These are phyloP conservation scores for Philopotamus ludificatus DNA, from an alignment of 1,140 invertebrate genomes.

Conservation along the genomic window DNA sequence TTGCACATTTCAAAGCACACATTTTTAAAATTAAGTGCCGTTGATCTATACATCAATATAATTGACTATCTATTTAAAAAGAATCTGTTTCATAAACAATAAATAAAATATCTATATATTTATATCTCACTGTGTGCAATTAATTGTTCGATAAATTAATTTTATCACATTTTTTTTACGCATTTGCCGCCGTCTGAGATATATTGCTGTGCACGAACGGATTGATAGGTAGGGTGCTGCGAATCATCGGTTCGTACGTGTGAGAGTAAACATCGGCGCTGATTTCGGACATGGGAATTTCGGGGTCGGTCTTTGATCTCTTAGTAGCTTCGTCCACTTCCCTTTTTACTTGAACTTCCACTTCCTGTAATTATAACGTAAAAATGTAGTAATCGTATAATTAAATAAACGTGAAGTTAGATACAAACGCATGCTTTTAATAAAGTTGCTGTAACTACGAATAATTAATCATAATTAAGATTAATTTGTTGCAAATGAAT, in stretches of 20 bases:
- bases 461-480: not conserved
- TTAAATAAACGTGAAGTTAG: too few relatives aligned
- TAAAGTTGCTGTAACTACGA: too few relatives aligned
- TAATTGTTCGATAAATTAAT: too few relatives aligned
- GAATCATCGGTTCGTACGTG: conserved; percentile 54
- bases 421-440: too few relatives aligned
- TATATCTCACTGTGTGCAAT: too few relatives aligned
- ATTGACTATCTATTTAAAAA: too few relatives aligned
- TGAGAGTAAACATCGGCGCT: conserved; percentile 74
- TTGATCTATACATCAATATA: too few relatives aligned
- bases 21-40: too few relatives aligned
- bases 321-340: conserved; percentile 37
- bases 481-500: not conserved
- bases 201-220: conserved; percentile 33
- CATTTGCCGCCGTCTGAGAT: not conserved
- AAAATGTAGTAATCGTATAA: too few relatives aligned
- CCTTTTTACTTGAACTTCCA: conserved; percentile 36
- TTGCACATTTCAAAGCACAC: too few relatives aligned
- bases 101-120: too few relatives aligned
- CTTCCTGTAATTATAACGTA: conserved; percentile 23
- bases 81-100: too few relatives aligned
- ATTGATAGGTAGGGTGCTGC: conserved; percentile 39
- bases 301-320: conserved; percentile 48
- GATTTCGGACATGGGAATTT: conserved; percentile 66
- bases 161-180: not conserved